These are phyloP conservation scores for Neelides folsomi DNA, from an alignment of 2,888 invertebrate genomes.

Conservation along the genomic window DNA sequence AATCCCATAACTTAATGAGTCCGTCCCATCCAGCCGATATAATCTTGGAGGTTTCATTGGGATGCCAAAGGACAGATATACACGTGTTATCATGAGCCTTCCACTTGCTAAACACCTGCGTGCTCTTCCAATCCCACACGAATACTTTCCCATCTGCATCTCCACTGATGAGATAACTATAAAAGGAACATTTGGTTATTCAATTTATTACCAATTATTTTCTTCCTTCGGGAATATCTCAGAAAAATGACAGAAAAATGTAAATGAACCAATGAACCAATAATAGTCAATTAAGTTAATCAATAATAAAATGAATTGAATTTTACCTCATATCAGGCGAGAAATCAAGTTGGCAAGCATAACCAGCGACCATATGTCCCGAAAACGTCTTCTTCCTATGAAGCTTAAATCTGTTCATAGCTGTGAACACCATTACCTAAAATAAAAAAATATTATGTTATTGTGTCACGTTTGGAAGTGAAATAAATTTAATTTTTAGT, in stretches of 20 bases:
- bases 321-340: slow-evolving; percentile 91
- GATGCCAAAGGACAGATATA: slow-evolving; percentile 91
- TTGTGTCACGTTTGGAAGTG: no score
- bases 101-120: slow-evolving; percentile 95
- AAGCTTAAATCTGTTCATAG: slow-evolving; percentile 91
- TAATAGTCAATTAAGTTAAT: no score
- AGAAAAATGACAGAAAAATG: no score
- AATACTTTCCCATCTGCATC: slow-evolving; percentile 98
- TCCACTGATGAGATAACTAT: slow-evolving; percentile 86
- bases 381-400: slow-evolving; percentile 95
- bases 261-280: no score
- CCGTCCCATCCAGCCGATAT: slow-evolving; percentile 99
- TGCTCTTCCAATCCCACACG: slow-evolving; percentile 99
- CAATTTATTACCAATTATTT: no score
- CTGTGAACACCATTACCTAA: slow-evolving; percentile 64
- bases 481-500: no score
- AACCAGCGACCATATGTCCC: slow-evolving; percentile 99
- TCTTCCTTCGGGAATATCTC: no score
- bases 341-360: slow-evolving; percentile 92
- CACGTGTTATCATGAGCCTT: slow-evolving; percentile 98
- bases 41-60: slow-evolving; percentile 92
- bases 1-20: slow-evolving; percentile 97
- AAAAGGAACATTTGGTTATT: background rate
- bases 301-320: background rate
- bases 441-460: no score